These are phyloP conservation scores for Picus viridis DNA, from an alignment of 2,797 vertebrate species.

Conservation along the genomic window DNA sequence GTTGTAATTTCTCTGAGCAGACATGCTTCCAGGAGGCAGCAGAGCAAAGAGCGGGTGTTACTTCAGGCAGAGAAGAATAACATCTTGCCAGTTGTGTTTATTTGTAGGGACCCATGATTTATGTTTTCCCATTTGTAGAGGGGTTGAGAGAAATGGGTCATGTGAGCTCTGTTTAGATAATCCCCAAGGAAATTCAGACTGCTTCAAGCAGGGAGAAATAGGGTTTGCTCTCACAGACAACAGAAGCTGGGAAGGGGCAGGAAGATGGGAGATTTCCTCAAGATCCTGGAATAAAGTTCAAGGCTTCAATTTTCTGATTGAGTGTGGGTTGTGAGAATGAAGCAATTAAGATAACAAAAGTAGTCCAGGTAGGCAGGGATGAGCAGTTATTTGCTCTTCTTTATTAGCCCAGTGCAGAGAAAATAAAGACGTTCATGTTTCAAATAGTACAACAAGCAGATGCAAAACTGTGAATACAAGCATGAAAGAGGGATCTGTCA, in stretches of 20 bases:
- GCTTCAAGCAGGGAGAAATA: constrained; percentile 46
- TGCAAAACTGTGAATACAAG: not conserved
- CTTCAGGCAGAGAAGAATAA: constrained; percentile 75
- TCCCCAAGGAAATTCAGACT: constrained; percentile 68
- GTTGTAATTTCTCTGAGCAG: constrained; percentile 52
- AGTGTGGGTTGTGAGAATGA: constrained; percentile 36
- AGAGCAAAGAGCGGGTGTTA: constrained; percentile 74
- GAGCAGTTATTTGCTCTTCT: constrained; percentile 6
- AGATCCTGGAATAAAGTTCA: constrained; percentile 72
- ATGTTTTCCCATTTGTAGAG: constrained; percentile 72
- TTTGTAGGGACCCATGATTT: constrained; percentile 76
- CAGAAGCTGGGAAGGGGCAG: constrained; percentile 58
- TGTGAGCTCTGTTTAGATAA: constrained; percentile 77
- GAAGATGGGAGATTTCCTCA: constrained; percentile 58
- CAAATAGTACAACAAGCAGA: not conserved
- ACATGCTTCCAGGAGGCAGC: constrained; percentile 62
- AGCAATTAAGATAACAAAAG: constrained; percentile 61
- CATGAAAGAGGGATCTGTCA: not conserved
- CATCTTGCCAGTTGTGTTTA: constrained; percentile 78
- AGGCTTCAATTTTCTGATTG: constrained; percentile 62
- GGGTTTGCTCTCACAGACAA: constrained; percentile 46
- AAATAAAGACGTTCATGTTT: not conserved
- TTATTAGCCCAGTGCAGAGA: not conserved
- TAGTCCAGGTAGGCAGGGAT: not conserved
- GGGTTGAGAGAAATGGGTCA: constrained; percentile 56